Evolutionary conservation across 2,797 vertebrate species (phyloP).

Genomic region (Halcyon leucocephala): DNA sequence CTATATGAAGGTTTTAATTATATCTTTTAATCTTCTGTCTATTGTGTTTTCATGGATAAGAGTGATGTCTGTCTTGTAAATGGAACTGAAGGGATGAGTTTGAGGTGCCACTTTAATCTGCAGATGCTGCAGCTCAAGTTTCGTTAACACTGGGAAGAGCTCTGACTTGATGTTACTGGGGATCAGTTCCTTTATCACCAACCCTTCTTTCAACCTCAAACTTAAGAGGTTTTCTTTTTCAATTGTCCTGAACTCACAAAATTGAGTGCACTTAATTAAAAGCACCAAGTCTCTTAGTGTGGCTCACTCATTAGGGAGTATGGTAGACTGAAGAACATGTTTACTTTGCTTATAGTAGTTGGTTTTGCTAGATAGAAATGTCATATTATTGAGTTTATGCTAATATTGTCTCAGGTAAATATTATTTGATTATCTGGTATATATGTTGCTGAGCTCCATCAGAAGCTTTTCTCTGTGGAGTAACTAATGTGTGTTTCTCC

Average conservation of each 20-base stretch:
- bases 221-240: background rate
- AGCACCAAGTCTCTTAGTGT: background rate
- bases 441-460: background rate
- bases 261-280: background rate
- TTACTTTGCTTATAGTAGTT: background rate
- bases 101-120: background rate
- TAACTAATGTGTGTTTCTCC: background rate
- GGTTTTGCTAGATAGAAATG: background rate
- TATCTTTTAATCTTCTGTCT: background rate
- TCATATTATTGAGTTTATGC: background rate
- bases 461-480: background rate
- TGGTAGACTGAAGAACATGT: background rate
- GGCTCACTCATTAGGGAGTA: background rate
- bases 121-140: background rate
- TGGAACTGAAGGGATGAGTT: background rate
- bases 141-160: background rate
- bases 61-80: background rate
- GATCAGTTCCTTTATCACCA: background rate
- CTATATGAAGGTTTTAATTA: background rate
- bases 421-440: background rate
- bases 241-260: background rate
- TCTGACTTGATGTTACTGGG: background rate
- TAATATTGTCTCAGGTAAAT: background rate
- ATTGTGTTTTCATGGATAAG: background rate
- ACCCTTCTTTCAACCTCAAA: background rate